Percentiles rank a stretch among this genome's conserved stretches.
Evolutionary conservation across 1,140 invertebrate genomes (phyloP).

Genomic region (Stratiolaelaps scimitus): DNA sequence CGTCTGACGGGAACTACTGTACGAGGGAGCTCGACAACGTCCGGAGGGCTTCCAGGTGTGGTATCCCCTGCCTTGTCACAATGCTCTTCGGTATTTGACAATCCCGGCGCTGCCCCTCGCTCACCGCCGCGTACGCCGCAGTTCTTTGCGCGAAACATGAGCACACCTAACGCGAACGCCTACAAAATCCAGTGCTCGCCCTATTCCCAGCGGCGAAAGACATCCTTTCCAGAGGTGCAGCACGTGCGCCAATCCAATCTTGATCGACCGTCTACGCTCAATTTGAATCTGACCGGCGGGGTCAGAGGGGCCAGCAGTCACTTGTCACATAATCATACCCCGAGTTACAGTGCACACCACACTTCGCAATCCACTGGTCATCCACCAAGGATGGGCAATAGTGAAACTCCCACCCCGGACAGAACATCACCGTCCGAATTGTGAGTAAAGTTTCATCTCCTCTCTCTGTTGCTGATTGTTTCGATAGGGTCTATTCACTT

Average conservation of each 20-base stretch:
- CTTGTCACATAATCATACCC: too few species aligned
- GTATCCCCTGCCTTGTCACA: constrained; percentile 8
- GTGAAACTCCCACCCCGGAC: background rate
- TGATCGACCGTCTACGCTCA: constrained; percentile 24
- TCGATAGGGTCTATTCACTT: background rate
- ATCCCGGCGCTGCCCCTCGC: constrained; percentile 4
- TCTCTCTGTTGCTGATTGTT: background rate
- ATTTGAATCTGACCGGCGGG: background rate
- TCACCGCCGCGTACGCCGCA: constrained; percentile 14
- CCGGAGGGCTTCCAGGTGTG: background rate
- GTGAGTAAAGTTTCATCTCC: background rate
- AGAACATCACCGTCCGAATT: constrained; percentile 17
- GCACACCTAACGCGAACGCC: constrained; percentile 23
- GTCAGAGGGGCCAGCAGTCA: too few species aligned
- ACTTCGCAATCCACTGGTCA: background rate
- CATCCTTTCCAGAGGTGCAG: constrained; percentile 12
- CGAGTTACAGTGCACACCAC: too few species aligned
- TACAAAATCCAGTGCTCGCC: constrained; percentile 18
- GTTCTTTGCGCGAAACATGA: constrained; percentile 19
- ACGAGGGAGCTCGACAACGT: too few species aligned
- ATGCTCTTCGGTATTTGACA: constrained; percentile 25
- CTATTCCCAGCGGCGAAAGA: background rate
- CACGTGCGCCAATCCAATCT: too few species aligned
- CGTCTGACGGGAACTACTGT: too few species aligned
- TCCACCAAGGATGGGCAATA: background rate